Evolutionary conservation across 2,797 vertebrate species (phyloP), one percentile per base, ranked within the genome.

Genomic region (Lophius americanus): DNA sequence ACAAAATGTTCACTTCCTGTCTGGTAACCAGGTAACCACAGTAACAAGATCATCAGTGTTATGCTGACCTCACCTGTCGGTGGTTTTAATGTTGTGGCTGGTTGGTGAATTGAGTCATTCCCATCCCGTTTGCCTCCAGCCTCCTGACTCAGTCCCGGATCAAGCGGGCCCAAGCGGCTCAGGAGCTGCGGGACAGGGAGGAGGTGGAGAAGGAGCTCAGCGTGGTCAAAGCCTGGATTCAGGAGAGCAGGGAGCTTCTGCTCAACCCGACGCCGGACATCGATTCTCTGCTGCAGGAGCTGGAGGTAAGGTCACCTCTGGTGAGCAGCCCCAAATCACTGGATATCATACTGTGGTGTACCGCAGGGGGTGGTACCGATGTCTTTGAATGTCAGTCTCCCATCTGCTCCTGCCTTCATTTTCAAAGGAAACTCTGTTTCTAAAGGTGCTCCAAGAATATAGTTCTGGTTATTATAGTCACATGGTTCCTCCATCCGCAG

Each of bases 101-200:
- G 7, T 33, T 64, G 9, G 10, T 46, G 9, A 11, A 2, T 36
- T 33, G 0, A 63, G 13, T 59, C 0, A 0, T 48, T 72, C 53
- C 67, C 46, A 1, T 78, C 3, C 23, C 7, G 37, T 75, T 53
- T 73, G 7, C 49, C 43, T 71, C 0, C 89, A 99, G 98, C 82
- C 95, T 98, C 77, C 92, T 96, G 55, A 95, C 96, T 64, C 95
- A 95, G 89, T 95, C 95, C 74, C 95, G 93, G 84, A 94, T 89
- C 65, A 93, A 93, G 35, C 80, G 94, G 3, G 95, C 95, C 71
- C 75, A 93, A 69, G 89, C 95, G 7, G 95, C 95, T 77, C 93
- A 95, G 76, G 98, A 99, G 77, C 89, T 99, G 49, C 94, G 95
- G 76, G 97, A 98, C 8, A 90, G 98, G 54, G 96, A 97, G 51